Evolutionary conservation across 2,797 vertebrate genomes (phyloP), one percentile per base, ranked within the genome.

Genomic region (Pagetopsis macropterus): DNA sequence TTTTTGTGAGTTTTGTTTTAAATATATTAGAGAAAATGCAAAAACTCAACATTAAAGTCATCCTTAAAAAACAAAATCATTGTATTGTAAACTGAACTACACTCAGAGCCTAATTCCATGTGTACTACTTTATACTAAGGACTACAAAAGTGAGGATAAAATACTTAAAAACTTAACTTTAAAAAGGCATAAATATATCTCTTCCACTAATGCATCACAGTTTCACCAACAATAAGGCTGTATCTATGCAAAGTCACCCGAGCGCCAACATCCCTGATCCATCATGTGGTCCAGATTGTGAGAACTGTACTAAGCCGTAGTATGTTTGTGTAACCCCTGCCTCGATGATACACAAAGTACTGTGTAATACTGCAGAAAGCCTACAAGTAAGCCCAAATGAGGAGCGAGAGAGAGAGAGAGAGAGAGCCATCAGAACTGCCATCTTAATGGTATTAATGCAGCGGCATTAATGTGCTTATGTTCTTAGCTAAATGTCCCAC

Each of bases 391-490:
- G 69, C 15, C 3, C 21, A 9, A 60, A 23, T 23, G 23, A 3
- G 23, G 23, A 59, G 10, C 3, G 14, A 23, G 17, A 3, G 43
- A 43, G 37, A 50, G 15, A 41, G 9, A 43, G 21, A 19, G 45
- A 59, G 37, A 59, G n/a, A 31, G 4, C 16, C 14, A 58, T 21
- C 21, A 70, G 75, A 37, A 59, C 69, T 16, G n/a, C 11, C 14
- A 48, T 62, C 70, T 76, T 85, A 90, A 90, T 86, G 81, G 87
- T 68, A 85, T 88, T 91, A 88, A 90, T 89, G 84, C 85, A 87
- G 86, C 63, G 40, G 55, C 88, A 91, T 88, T 89, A 93, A 90
- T 84, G 81, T 91, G 76, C 86, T 92, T 91, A 91, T 87, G 86
- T 85, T 88, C 85, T 91, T 83, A 91, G 81, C 75, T 74, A 80